phyloP scores from a whole-genome alignment of 2,797 vertebrate genomes.

The Neoniphon sammara region DNA sequence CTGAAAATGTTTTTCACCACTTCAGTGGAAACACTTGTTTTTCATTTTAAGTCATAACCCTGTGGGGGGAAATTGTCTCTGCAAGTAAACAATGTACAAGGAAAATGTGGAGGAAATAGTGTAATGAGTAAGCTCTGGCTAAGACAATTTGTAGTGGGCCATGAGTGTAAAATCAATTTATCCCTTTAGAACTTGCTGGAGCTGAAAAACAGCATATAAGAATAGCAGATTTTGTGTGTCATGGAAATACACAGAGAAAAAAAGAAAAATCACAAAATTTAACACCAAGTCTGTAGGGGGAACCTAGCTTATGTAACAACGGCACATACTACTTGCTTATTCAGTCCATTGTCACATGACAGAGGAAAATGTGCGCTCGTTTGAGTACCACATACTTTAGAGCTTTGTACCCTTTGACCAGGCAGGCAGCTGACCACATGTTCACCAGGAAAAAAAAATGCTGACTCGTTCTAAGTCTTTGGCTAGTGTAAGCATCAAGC shows the following conservation, averaged over 20 bases:
- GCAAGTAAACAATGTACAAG: not conserved
- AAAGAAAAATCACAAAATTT: not conserved
- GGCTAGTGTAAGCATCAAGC: conserved; percentile 52
- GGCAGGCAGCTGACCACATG: conserved; percentile 59
- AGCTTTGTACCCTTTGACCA: conserved; percentile 76
- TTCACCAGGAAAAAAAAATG: conserved; percentile 61
- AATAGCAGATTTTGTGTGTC: too few species aligned
- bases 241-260: not conserved
- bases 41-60: not conserved
- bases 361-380: conserved; percentile 49
- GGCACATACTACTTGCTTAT: conserved; percentile 42
- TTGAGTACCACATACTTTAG: conserved; percentile 54
- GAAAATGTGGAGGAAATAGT: not conserved
- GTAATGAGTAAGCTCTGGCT: not conserved
- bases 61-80: not conserved
- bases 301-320: conserved; percentile 4
- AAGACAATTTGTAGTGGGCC: not conserved
- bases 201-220: too few species aligned
- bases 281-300: not conserved
- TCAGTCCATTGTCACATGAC: conserved; percentile 80
- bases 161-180: not conserved
- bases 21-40: not conserved
- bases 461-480: conserved; percentile 68
- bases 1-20: not conserved
- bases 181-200: too few species aligned